phyloP scores from a whole-genome alignment of 1,140 invertebrate genomes.

The Cecropterus lyciades region DNA sequence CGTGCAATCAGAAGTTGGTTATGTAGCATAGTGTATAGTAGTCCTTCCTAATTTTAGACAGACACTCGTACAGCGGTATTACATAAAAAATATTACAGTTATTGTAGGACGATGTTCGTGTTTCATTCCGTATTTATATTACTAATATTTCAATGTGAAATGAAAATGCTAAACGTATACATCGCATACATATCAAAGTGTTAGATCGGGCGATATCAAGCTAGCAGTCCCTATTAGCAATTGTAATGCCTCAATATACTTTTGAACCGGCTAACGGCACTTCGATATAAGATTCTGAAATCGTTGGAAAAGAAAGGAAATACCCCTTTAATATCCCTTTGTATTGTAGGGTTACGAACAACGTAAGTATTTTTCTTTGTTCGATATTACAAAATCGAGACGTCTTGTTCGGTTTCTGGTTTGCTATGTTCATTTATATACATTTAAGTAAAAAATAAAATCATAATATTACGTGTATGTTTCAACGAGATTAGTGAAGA shows the following conservation, averaged over 20 bases:
- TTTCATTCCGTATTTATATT: background rate
- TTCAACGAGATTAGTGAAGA: too few relatives aligned
- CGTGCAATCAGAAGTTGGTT: too few relatives aligned
- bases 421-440: too few relatives aligned
- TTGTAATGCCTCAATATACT: constrained; percentile 28
- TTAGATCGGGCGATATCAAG: constrained; percentile 12
- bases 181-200: constrained; percentile 32
- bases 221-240: constrained; percentile 13
- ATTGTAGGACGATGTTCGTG: too few relatives aligned
- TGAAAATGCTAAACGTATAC: constrained; percentile 22
- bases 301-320: background rate
- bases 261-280: constrained; percentile 16
- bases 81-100: too few relatives aligned
- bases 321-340: too few relatives aligned
- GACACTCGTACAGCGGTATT: too few relatives aligned
- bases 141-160: constrained; percentile 20
- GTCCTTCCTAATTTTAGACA: too few relatives aligned
- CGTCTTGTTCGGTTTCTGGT: too few relatives aligned
- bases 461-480: too few relatives aligned
- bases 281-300: constrained; percentile 19
- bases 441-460: too few relatives aligned
- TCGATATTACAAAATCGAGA: background rate
- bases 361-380: background rate
- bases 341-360: background rate
- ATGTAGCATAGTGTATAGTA: too few relatives aligned